Conservation (phyloP, 2,113 vertebrate genomes). For the Coptodon bakossiorum region DNA sequence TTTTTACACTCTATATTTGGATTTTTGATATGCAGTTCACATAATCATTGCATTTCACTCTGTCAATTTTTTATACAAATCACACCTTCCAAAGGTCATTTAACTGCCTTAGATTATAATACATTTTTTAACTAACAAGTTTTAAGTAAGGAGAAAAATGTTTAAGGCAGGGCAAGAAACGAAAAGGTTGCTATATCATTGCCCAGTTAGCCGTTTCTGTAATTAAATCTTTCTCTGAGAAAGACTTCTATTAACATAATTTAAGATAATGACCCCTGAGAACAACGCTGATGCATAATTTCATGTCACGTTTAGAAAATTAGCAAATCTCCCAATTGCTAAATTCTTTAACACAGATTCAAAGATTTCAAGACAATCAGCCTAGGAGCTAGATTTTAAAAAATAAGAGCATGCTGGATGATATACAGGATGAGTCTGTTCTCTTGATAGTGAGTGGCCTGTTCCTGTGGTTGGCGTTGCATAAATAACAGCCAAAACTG, state of each 20-base stretch:
- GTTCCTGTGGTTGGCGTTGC: not conserved
- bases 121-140: not conserved
- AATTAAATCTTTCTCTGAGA: slow-evolving; percentile 10
- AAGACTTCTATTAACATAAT: not conserved
- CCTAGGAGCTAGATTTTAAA: not conserved
- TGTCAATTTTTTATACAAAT: not conserved
- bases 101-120: not conserved
- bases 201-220: not conserved
- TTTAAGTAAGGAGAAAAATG: not conserved
- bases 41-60: not conserved
- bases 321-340: not conserved
- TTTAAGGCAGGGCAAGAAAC: not conserved
- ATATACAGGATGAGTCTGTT: not conserved
- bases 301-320: slow-evolving; percentile 1
- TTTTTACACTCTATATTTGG: not conserved
- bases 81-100: not conserved
- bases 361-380: not conserved
- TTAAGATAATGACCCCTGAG: not conserved
- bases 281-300: slow-evolving; percentile 7
- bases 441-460: not conserved
- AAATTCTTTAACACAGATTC: not conserved
- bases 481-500: not conserved
- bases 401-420: not conserved
- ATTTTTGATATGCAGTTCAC: not conserved
- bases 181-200: not conserved